Conservation (phyloP, 2,888 invertebrate species). For the Endomychus coccineus region DNA sequence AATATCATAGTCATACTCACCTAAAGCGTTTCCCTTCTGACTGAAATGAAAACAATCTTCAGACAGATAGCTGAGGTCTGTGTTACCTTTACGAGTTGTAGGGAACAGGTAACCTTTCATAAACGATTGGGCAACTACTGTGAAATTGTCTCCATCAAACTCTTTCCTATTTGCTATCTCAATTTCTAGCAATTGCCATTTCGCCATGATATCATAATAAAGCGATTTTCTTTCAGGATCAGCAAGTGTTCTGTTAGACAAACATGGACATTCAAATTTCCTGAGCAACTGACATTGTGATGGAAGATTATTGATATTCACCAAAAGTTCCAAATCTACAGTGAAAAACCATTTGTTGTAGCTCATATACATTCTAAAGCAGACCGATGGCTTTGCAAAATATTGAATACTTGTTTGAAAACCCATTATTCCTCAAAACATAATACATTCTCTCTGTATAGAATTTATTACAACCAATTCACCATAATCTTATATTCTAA, state of each 20-base stretch:
- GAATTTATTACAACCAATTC: too few species aligned
- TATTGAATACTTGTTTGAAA: too few species aligned
- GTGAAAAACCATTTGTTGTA: constrained; percentile 3
- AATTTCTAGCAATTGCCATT: constrained; percentile 49
- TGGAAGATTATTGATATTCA: constrained; percentile 15
- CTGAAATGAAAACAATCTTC: constrained; percentile 59
- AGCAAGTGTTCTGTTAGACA: constrained; percentile 5
- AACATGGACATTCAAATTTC: constrained; percentile 3
- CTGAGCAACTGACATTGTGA: not conserved
- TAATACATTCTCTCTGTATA: too few species aligned
- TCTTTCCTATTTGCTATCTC: constrained; percentile 45
- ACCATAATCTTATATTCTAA: too few species aligned
- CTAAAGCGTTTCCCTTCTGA: constrained; percentile 51
- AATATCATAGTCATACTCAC: constrained; percentile 39
- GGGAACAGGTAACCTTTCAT: constrained; percentile 44
- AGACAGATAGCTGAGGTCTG: constrained; percentile 49
- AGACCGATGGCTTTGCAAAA: too few species aligned
- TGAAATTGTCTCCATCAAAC: constrained; percentile 50
- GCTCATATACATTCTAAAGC: too few species aligned
- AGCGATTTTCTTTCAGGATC: constrained; percentile 32
- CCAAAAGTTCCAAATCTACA: constrained; percentile 1
- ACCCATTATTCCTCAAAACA: too few species aligned
- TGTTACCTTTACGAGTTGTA: constrained; percentile 35
- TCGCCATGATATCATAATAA: constrained; percentile 44
- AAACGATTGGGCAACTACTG: constrained; percentile 51